phyloP scores from a whole-genome alignment of 1,140 invertebrate species.

The Formica exsecta region DNA sequence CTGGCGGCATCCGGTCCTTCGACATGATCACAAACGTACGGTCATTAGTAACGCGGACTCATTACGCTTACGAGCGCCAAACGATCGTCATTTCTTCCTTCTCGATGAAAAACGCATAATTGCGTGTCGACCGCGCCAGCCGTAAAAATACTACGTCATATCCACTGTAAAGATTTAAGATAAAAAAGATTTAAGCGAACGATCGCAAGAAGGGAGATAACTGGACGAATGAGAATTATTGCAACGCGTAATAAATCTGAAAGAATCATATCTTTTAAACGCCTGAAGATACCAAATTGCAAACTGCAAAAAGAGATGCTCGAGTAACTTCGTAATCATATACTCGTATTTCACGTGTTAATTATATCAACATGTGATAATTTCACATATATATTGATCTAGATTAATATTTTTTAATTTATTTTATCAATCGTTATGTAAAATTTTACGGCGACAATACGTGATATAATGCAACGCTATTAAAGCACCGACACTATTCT shows the following conservation, averaged over 20 bases:
- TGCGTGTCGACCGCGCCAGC: neutral
- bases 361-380: too few species aligned
- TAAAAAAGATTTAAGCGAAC: neutral
- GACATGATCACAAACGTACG: constrained; percentile 52
- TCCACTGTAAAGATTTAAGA: neutral
- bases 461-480: neutral
- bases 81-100: constrained; percentile 49
- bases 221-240: neutral
- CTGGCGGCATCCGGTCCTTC: constrained; percentile 47
- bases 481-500: constrained; percentile 17
- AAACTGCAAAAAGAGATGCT: neutral
- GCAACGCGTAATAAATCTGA: neutral
- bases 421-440: neutral
- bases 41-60: constrained; percentile 64
- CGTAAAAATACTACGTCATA: constrained; percentile 46
- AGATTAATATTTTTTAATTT: constrained; percentile 1
- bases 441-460: neutral
- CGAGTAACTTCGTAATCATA: neutral
- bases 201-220: neutral
- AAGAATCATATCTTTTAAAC: neutral
- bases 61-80: constrained; percentile 62
- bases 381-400: neutral
- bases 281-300: neutral
- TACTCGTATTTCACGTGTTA: neutral
- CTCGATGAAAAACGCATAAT: constrained; percentile 35